These are phyloP conservation scores for Blomia tropicalis DNA, from an alignment of 2,888 invertebrate genomes.

Conservation along the genomic window DNA sequence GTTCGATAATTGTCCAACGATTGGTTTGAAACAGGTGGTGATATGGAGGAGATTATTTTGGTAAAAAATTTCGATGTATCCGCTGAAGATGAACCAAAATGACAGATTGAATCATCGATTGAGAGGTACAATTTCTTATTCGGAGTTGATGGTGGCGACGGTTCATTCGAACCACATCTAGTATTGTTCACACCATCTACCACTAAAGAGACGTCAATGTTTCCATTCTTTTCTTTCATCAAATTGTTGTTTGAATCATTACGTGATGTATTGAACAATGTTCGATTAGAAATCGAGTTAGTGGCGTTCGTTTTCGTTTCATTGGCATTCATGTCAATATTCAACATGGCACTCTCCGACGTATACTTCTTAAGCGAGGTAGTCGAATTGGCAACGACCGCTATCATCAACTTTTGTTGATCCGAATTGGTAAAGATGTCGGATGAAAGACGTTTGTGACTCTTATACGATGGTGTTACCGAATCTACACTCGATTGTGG, in stretches of 20 bases:
- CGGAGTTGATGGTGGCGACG: constrained; percentile 17
- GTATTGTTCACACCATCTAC: neutral
- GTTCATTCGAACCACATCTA: neutral
- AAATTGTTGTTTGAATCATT: neutral
- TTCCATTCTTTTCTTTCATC: neutral
- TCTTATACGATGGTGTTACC: neutral
- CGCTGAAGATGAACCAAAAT: neutral
- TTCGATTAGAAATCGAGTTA: neutral
- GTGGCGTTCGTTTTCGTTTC: neutral
- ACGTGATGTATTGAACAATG: neutral
- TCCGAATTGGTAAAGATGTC: constrained; percentile 14
- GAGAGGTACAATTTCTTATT: constrained; percentile 19
- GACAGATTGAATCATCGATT: constrained; percentile 12
- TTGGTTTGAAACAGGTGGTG: neutral
- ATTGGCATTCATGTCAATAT: no score
- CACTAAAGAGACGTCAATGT: neutral
- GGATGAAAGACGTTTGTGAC: constrained; percentile 20
- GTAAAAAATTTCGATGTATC: neutral
- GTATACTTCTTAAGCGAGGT: neutral
- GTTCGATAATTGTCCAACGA: neutral
- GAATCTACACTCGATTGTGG: neutral
- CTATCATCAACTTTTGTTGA: neutral
- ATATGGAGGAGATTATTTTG: neutral
- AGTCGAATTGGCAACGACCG: neutral
- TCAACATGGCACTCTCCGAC: neutral